Base-by-base conservation (phyloP, 1,140 invertebrate genomes). In the Drosophila willistoni region DNA sequence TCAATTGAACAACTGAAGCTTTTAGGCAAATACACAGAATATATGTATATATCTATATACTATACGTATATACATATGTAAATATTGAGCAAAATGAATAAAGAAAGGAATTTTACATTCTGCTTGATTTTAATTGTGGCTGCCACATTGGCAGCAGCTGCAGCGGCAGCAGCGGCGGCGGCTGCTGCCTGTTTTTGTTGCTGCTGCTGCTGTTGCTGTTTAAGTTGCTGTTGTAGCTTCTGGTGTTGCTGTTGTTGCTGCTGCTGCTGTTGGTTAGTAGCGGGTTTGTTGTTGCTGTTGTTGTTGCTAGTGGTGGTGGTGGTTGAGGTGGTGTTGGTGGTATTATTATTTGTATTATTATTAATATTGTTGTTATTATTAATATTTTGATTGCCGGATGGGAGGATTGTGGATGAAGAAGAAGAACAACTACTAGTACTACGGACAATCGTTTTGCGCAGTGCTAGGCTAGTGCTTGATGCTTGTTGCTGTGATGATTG, bases 381-480 rank as follows among this genome's bases (percentile, higher is more conserved):
- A 66, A 72, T 77, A 62, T 72, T 81, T 41, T 66, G 89, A 79
- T 83, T 87, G 86, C 86, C 91, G 83, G 83, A 87, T 86, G 83
- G 83, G 74, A 81, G 68, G 79, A 90, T 82, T 86, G 84, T 87
- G 84, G 83, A 89, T 84, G 83, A 89, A 63, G 84, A 59, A 59
- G 84, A 59, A 59, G 56, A 59, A 59, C 29, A 59, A 59, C 29
- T 59, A 59, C 29, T 59, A 59, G 56, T 59, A 59, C 56, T 87
- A 83, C 90, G 91, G 79, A 92, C 91, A 91, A 93, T 93, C 86
- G 92, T 93, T 92, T 93, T 94, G 94, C 94, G 94, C 91, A 94
- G 92, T 90, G 94, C 94, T 92, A 94, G 93, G 56, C 84, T 87
- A 89, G 84, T 79, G 82, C 75, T 87, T 62, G 83, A 68, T 77